Percentiles rank a stretch among this genome's conserved stretches.
Evolutionary conservation across 2,797 vertebrate species (phyloP).

Genomic region (Urophycis tenuis): DNA sequence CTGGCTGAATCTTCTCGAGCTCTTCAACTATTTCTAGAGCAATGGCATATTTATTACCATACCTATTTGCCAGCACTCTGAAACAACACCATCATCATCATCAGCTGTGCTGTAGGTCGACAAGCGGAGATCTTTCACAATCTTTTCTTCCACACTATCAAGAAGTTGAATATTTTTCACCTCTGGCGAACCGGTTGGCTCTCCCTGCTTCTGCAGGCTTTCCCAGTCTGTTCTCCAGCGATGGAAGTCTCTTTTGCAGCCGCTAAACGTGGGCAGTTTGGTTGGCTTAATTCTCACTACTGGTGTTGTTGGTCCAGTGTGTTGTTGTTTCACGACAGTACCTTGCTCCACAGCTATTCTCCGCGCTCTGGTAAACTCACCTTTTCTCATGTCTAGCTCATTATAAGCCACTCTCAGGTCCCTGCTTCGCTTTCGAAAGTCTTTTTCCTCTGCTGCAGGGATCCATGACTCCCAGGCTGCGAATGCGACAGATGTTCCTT

Average conservation of each 20-base stretch:
- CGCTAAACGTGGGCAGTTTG: conserved; percentile 11
- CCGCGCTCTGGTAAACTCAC: no score
- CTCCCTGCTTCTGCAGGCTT: conserved; percentile 14
- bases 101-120: conserved; percentile 7
- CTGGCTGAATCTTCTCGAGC: background rate
- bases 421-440: no score
- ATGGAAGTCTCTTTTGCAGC: background rate
- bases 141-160: conserved; percentile 6
- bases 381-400: no score
- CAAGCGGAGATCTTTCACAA: background rate
- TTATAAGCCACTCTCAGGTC: no score
- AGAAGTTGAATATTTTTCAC: conserved; percentile 16
- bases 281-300: conserved; percentile 14
- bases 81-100: no score
- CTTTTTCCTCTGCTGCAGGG: no score
- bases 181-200: conserved; percentile 12
- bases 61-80: conserved; percentile 5
- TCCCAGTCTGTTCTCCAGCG: conserved; percentile 15
- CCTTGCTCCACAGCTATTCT: no score
- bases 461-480: no score
- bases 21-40: background rate
- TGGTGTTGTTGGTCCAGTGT: no score
- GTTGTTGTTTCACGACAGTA: no score
- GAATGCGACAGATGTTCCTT: no score
- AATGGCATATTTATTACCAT: background rate